Conservation (phyloP, 2,113 vertebrate genomes). For the Catharus minimus region DNA sequence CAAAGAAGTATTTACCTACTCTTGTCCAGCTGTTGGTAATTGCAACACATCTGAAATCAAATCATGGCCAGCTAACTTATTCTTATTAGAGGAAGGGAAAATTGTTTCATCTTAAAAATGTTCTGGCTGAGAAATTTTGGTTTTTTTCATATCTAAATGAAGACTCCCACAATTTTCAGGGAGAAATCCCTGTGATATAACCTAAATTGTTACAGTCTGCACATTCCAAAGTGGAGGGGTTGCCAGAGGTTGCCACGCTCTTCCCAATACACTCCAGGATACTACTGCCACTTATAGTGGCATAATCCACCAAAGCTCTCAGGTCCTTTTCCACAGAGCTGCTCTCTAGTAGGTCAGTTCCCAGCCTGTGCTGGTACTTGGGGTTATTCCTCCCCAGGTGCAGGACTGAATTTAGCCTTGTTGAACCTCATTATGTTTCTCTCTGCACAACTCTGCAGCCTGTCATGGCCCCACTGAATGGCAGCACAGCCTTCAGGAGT, state of each 20-base stretch:
- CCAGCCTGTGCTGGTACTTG: neutral
- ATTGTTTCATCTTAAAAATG: neutral
- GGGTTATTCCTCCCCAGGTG: neutral
- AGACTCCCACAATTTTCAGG: neutral
- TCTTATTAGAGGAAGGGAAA: neutral
- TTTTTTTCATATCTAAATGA: neutral
- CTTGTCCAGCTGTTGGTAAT: neutral
- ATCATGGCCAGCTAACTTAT: neutral
- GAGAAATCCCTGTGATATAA: neutral
- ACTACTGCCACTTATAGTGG: neutral
- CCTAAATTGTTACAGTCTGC: neutral
- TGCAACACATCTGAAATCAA: neutral
- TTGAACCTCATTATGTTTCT: neutral
- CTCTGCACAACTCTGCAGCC: neutral
- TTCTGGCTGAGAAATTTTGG: neutral
- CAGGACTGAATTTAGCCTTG: neutral
- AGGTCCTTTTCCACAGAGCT: neutral
- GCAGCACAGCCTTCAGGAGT: neutral
- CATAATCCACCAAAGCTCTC: neutral
- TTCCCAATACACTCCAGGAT: neutral
- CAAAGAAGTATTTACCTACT: neutral
- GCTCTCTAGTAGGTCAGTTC: neutral
- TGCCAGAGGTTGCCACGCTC: neutral
- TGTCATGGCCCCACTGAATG: neutral
- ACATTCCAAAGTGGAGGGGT: neutral